These are phyloP conservation scores for Drosophila gunungcola DNA, from an alignment of 1,140 invertebrate species.

Conservation along the genomic window DNA sequence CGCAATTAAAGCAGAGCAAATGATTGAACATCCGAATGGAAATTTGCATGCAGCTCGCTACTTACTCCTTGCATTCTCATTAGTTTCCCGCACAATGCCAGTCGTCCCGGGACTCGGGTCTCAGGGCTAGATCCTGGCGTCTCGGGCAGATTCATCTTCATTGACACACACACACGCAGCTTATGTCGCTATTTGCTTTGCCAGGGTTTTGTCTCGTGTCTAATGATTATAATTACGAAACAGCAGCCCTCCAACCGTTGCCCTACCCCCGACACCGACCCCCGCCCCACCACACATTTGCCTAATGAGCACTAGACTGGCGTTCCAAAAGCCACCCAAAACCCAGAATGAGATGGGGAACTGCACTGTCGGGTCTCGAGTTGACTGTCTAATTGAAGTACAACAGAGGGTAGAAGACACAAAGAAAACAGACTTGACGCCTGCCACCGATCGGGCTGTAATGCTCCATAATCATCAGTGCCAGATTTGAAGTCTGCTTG, in stretches of 20 bases:
- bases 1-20: slow-evolving; percentile 1
- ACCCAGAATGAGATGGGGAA: slow-evolving; percentile 1
- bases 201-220: slow-evolving; percentile 46
- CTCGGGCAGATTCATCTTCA: slow-evolving; percentile 45
- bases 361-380: slow-evolving; percentile 10
- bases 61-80: slow-evolving; percentile 18
- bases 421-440: slow-evolving; percentile 18
- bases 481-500: slow-evolving; percentile 18
- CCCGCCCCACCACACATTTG: slow-evolving; percentile 31
- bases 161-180: slow-evolving; percentile 55
- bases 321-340: not conserved
- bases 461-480: not conserved
- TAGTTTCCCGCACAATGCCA: slow-evolving; percentile 8
- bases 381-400: slow-evolving; percentile 61
- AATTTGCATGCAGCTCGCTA: slow-evolving; percentile 9
- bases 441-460: slow-evolving; percentile 2
- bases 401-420: slow-evolving; percentile 16
- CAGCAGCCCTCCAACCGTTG: slow-evolving; percentile 19
- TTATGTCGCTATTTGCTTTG: slow-evolving; percentile 71
- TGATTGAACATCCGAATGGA: slow-evolving; percentile 33
- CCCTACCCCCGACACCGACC: not conserved
- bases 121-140: not conserved
- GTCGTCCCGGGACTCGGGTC: slow-evolving; percentile 1
- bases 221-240: slow-evolving; percentile 74
- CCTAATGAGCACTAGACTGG: slow-evolving; percentile 59